Evolutionary conservation across 2,797 vertebrate species (phyloP).

Genomic region (Triplophysa yarkandensis): DNA sequence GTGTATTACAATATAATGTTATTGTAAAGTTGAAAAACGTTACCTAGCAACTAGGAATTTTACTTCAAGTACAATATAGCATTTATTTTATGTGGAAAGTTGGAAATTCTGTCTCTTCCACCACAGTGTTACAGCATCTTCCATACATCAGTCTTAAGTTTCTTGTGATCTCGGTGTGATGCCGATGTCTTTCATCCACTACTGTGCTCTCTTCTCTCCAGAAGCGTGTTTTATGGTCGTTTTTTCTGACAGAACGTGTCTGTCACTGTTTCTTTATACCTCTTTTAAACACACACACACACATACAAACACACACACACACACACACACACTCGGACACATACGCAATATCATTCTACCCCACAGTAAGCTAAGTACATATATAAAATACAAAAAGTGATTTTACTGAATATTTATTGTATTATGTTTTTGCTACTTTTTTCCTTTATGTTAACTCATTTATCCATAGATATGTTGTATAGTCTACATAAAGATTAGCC

Average conservation of each 20-base stretch:
- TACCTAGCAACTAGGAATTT: too few species aligned
- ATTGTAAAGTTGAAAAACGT: too few species aligned
- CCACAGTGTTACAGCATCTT: neutral
- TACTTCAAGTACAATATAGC: too few species aligned
- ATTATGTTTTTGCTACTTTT: conserved; percentile 65
- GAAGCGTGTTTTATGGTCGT: conserved; percentile 21
- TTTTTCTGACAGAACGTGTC: conserved; percentile 40
- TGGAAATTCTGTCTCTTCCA: neutral
- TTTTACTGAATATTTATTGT: conserved; percentile 92
- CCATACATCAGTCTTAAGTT: neutral
- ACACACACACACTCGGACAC: too few species aligned
- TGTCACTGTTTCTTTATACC: conserved; percentile 46
- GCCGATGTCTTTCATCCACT: neutral
- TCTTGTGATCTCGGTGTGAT: neutral
- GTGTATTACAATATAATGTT: too few species aligned
- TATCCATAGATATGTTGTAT: conserved; percentile 78
- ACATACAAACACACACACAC: conserved; percentile 44
- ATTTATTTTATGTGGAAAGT: neutral
- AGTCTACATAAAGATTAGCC: conserved; percentile 72
- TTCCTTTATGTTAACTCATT: conserved; percentile 75
- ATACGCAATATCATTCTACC: conserved; percentile 75
- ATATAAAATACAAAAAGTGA: conserved; percentile 79
- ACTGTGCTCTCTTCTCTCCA: conserved; percentile 25
- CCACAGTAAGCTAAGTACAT: conserved; percentile 87
- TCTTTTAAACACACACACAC: conserved; percentile 48